Conservation (phyloP, 2,113 vertebrate genomes). For the Corythornis madagascariensis region DNA sequence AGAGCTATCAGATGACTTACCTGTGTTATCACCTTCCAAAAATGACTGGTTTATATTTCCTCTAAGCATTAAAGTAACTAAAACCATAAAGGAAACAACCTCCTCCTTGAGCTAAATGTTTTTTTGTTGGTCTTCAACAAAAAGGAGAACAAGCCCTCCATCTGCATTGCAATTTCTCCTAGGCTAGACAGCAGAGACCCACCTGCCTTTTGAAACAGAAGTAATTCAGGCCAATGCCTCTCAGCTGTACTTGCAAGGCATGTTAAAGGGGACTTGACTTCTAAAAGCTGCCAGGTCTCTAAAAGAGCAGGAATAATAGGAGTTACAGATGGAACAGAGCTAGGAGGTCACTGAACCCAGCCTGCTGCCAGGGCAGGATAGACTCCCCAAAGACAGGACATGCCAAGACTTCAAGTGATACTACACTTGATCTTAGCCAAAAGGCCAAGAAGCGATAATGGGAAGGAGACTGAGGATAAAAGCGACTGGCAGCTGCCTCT, state of each 20-base stretch:
- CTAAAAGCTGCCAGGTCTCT: background rate
- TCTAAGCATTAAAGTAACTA: background rate
- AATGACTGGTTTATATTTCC: background rate
- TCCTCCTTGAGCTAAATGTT: accelerated
- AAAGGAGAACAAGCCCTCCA: accelerated
- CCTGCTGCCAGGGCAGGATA: background rate
- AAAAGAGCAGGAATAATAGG: background rate
- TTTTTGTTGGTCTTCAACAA: background rate
- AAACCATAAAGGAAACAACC: accelerated
- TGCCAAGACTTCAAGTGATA: background rate
- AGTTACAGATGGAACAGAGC: background rate
- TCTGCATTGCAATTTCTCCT: accelerated
- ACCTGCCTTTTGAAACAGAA: conserved; percentile 23
- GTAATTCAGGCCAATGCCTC: background rate
- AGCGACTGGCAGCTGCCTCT: background rate
- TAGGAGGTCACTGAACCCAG: background rate
- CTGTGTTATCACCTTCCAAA: background rate
- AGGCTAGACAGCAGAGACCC: accelerated
- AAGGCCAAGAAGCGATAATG: background rate
- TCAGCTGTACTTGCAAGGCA: conserved; percentile 1
- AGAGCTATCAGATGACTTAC: background rate
- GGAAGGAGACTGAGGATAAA: background rate
- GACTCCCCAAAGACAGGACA: background rate
- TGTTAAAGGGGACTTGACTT: background rate
- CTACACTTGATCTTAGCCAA: background rate